A percentile compares a stretch with the other conserved stretches of the same genome.
phyloP scores from a whole-genome alignment of 2,113 vertebrate species.

The Steatornis caripensis region DNA sequence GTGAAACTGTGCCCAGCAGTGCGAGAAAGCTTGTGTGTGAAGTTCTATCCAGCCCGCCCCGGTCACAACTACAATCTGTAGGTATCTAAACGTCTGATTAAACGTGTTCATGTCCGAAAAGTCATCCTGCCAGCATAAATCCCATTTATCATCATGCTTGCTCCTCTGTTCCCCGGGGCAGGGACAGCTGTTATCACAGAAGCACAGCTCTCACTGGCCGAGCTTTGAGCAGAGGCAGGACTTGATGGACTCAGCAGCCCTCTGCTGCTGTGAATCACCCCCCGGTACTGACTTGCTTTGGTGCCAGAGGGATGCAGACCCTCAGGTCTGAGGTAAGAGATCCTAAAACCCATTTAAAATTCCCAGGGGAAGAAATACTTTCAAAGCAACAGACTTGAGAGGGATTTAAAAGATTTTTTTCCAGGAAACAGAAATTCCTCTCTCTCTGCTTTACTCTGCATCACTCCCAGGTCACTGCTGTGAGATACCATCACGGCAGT shows the following conservation, averaged over 20 bases:
- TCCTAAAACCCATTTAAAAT: background rate
- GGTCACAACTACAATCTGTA: background rate
- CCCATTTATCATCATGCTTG: background rate
- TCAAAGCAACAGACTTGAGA: background rate
- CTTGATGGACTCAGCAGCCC: accelerated
- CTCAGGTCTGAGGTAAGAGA: background rate
- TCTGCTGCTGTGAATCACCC: background rate
- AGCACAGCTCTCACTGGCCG: background rate
- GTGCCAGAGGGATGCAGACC: background rate
- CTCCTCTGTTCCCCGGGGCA: background rate
- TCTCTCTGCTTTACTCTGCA: background rate
- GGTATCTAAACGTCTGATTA: background rate
- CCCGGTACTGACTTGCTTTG: background rate
- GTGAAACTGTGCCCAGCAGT: background rate
- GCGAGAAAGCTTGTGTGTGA: background rate
- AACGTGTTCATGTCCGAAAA: background rate
- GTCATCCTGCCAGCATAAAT: background rate
- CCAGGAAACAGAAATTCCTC: background rate
- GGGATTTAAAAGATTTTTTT: background rate
- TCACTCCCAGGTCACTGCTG: background rate
- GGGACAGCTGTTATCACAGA: background rate
- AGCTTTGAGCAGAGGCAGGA: background rate
- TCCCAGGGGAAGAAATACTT: background rate
- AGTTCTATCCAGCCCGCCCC: background rate
- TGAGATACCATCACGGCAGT: background rate